phyloP scores from a whole-genome alignment of 2,113 vertebrate species.

The Zosterops hypoxanthus region DNA sequence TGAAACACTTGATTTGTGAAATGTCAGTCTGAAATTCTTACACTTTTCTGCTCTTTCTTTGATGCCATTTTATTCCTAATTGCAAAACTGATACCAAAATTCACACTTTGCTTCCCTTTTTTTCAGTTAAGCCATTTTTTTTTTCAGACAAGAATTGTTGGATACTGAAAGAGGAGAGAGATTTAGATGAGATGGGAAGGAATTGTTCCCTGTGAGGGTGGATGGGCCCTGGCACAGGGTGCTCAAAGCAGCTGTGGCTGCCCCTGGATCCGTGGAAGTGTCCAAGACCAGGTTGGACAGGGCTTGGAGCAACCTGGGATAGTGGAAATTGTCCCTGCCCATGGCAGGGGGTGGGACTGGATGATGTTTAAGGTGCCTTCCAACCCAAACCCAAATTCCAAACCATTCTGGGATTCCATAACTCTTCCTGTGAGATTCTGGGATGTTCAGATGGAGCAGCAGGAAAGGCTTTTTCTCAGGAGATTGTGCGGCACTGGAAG shows the following conservation, averaged over 20 bases:
- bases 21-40: background rate
- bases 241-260: background rate
- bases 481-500: background rate
- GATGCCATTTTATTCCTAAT: background rate
- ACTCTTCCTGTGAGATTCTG: background rate
- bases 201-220: background rate
- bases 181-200: background rate
- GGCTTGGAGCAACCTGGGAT: background rate
- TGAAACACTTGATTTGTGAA: background rate
- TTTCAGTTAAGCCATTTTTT: background rate
- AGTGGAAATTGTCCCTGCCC: background rate
- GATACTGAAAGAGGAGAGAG: background rate
- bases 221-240: accelerated
- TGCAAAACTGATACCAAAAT: background rate
- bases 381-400: background rate
- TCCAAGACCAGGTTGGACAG: accelerated
- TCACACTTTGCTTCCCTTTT: background rate
- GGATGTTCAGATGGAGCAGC: background rate
- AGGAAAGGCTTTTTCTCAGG: background rate
- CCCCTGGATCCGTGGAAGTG: background rate
- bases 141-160: background rate
- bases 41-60: background rate
- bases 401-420: background rate
- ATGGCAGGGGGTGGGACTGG: accelerated
- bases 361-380: accelerated